phyloP scores from a whole-genome alignment of 2,113 vertebrate species.

The Panthera tigris region DNA sequence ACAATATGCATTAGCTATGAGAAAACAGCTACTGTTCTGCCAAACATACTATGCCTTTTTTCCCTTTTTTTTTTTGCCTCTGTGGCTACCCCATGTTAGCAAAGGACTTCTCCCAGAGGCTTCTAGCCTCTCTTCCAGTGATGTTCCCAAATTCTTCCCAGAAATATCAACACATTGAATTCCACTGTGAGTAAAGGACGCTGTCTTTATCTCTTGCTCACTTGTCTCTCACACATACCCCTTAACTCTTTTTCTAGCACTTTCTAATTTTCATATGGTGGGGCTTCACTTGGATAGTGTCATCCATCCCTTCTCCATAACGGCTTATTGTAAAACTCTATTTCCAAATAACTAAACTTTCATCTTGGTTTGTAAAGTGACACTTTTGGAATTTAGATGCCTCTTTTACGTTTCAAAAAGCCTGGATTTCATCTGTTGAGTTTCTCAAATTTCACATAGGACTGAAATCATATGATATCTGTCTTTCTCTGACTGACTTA shows the following conservation, averaged over 20 bases:
- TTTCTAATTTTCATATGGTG: neutral
- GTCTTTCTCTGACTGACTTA: too few species aligned
- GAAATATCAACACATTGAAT: neutral
- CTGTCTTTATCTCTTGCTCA: neutral
- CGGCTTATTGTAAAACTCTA: neutral
- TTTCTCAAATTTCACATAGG: too few species aligned
- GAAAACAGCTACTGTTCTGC: neutral
- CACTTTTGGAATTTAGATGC: neutral
- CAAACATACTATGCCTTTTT: neutral
- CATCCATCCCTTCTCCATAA: neutral
- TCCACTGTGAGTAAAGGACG: neutral
- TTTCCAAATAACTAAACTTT: conserved; percentile 25
- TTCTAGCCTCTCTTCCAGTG: neutral
- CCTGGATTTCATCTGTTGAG: neutral
- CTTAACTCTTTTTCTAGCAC: neutral
- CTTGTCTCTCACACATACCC: neutral
- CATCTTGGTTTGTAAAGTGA: neutral
- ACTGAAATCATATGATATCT: too few species aligned
- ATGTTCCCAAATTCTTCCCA: neutral
- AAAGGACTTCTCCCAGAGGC: neutral
- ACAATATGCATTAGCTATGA: neutral
- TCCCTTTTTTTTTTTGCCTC: neutral
- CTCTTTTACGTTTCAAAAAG: neutral
- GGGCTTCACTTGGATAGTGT: neutral
- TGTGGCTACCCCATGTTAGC: neutral